Base-by-base conservation (phyloP, 1,140 invertebrate genomes). In the Protaetia brevitarsis region DNA sequence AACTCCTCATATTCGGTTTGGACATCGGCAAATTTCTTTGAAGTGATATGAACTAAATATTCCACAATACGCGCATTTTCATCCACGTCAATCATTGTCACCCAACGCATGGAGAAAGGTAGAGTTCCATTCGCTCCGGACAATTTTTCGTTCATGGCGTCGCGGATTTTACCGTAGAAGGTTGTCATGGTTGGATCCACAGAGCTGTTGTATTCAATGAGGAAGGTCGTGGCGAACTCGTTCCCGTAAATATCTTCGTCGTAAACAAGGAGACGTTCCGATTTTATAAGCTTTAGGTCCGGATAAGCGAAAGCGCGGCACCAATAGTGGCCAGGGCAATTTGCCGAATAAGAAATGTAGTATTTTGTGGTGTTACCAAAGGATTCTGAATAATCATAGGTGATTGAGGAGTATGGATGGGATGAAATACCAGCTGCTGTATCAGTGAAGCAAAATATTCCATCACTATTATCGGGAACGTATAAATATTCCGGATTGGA, bases 251-350 rank as follows among this genome's bases (percentile, higher is more conserved):
- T 23, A 6, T 62, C 59, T 62, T 62, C 30, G 8, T 62, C 59
- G n/a, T 36, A 31, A 31, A 67, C 13, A 5, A 68, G 41, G 29
- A 68, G n/a, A 34, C 4, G 41, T 2, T 60, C 16, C 13, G 36
- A 64, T 64, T 59, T 28, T 23, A 69, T 26, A 2, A 29, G 3
- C 6, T 8, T 21, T 1, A 57, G 13, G 45, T 63, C 29, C 29
- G 56, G 51, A 30, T 60, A 59, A 58, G 31, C 6, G 13, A 69
- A 66, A 6, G 59, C 34, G 41, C 66, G 41, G 27, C 68, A 69
- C 68, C 68, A 69, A 28, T 66, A 66, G 30, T 66, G 16, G 1
- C 64, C 68, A 16, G 68, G 68, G 34, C 60, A 60, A 19, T 64
- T 27, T 11, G 26, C 13, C 1, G 36, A 45, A 26, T 45, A 45